These are phyloP conservation scores for Drosophila tristis DNA, from an alignment of 1,140 invertebrate species.

Conservation along the genomic window DNA sequence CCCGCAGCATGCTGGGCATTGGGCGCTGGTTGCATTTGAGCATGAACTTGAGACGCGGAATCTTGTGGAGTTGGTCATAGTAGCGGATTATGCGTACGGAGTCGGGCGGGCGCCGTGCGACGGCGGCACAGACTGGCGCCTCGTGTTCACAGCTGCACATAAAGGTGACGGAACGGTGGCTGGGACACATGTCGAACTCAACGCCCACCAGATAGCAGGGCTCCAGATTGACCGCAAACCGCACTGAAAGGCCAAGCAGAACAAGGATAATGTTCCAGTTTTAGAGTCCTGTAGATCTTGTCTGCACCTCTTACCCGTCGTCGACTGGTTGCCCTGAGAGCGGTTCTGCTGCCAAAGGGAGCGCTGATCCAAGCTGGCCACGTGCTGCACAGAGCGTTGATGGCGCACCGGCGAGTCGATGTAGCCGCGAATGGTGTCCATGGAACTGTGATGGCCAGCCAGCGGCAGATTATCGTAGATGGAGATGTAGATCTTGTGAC, in stretches of 20 bases:
- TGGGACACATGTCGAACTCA: constrained; percentile 41
- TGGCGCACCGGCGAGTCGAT: constrained; percentile 10
- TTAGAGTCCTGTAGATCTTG: neutral
- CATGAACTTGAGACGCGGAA: constrained; percentile 58
- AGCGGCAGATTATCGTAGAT: constrained; percentile 78
- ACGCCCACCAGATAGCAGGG: constrained; percentile 71
- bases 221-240: constrained; percentile 63
- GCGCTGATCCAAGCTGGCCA: constrained; percentile 12
- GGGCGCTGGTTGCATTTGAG: constrained; percentile 43
- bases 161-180: constrained; percentile 45
- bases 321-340: constrained; percentile 41
- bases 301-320: constrained; percentile 48
- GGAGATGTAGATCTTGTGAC: constrained; percentile 76
- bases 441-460: constrained; percentile 28
- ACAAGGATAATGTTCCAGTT: neutral
- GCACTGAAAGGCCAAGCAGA: constrained; percentile 25
- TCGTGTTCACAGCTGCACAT: constrained; percentile 43
- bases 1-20: constrained; percentile 1
- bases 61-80: constrained; percentile 53
- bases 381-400: constrained; percentile 15
- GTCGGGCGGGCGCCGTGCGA: neutral
- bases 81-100: constrained; percentile 51
- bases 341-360: constrained; percentile 62
- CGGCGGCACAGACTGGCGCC: constrained; percentile 28
- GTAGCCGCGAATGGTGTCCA: constrained; percentile 23